Base-by-base conservation (phyloP, 1,140 invertebrate genomes). In the Trissolcus basalis region DNA sequence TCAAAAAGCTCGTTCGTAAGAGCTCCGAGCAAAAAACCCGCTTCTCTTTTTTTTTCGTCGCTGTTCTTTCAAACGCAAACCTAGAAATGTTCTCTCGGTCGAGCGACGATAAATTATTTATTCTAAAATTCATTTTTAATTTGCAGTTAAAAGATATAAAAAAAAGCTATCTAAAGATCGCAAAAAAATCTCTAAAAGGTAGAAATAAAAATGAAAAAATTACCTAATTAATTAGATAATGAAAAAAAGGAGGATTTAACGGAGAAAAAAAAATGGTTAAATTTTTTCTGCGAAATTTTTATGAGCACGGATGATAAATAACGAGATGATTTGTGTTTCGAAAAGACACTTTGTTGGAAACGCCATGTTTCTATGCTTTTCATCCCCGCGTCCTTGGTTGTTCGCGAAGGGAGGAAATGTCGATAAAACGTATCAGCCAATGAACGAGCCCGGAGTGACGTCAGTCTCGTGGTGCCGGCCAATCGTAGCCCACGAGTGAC, bases 391-490 rank as follows among this genome's bases (percentile, higher is more conserved):
- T 64, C 69, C 72, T 77, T 76, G 55, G 61, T 64, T 60, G 61
- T 77, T 74, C 63, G 68, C 75, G 67, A 72, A 74, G 74, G 74
- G 76, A 63, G 70, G 85, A 86, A 87, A 86, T 87, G 86, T 88
- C 86, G 85, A 88, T 87, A 88, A 87, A 87, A 87, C 81, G 82
- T 80, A 82, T 83, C 77, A 80, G 80, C 86, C 86, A 88, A 86
- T 87, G 84, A 84, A 82, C 71, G 78, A 79, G 80, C 82, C 59
- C 72, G 71, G 77, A 78, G 78, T 85, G 86, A 87, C 84, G 85
- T 88, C 85, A 87, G 80, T 61, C 79, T 74, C 80, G 73, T 77
- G 67, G 78, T 80, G 78, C 80, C 78, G 82, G 81, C 86, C 85
- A 87, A 87, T 87, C 83, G 81, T 74, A 74, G 78, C 69, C 74